Evolutionary conservation across 2,113 vertebrate species (phyloP).

Genomic region (Rynchops niger): DNA sequence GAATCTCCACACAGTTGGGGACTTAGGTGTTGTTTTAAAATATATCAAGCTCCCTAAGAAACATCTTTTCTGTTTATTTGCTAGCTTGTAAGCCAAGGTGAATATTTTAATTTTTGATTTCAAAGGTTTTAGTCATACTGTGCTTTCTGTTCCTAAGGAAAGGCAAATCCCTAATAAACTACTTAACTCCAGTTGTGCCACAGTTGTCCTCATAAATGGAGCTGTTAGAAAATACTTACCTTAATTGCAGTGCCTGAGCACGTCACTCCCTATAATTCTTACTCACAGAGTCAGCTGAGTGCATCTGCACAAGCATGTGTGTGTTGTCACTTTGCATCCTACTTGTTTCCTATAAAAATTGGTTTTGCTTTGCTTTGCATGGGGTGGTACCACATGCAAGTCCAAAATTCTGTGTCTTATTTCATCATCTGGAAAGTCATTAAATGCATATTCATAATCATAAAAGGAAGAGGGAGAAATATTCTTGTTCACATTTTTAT

Average conservation of each 20-base stretch:
- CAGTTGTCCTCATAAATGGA: neutral
- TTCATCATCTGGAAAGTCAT: neutral
- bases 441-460: neutral
- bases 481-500: neutral
- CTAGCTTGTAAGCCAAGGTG: neutral
- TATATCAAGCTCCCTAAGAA: neutral
- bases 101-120: slow-evolving; percentile 42
- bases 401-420: neutral
- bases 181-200: neutral
- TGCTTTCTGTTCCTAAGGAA: slow-evolving; percentile 10
- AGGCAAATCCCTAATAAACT: neutral
- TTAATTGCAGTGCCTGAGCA: neutral
- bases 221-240: neutral
- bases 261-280: neutral
- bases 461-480: neutral
- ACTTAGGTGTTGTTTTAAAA: slow-evolving; percentile 18
- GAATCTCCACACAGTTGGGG: slow-evolving; percentile 30
- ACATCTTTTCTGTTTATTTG: neutral
- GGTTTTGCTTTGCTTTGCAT: neutral
- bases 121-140: slow-evolving; percentile 32
- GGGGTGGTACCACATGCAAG: neutral
- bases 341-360: neutral
- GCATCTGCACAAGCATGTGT: neutral
- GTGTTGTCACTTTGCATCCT: neutral
- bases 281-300: neutral